Evolutionary conservation across 1,140 invertebrate species (phyloP).

Genomic region (Adelges cooleyi): DNA sequence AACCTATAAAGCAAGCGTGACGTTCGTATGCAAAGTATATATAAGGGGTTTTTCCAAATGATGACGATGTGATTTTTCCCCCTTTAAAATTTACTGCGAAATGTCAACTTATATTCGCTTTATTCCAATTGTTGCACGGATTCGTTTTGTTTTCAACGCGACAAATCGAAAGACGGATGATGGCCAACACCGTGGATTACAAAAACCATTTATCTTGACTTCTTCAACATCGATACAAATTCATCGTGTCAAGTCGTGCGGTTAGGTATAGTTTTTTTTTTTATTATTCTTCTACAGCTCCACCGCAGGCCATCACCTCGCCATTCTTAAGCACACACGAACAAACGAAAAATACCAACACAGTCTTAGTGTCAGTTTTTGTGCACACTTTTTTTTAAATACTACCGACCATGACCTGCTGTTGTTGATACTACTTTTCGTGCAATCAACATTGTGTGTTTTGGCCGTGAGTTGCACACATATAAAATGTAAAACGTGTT

Average conservation of each 20-base stretch:
- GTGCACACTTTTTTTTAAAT: neutral
- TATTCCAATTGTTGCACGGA: no score
- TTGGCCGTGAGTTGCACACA: neutral
- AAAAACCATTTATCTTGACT: constrained; percentile 6
- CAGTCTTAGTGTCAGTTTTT: neutral
- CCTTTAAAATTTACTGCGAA: no score
- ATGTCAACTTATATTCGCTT: no score
- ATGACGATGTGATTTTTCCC: no score
- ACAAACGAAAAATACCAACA: neutral
- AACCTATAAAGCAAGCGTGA: no score
- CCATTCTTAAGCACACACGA: neutral
- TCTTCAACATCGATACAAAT: neutral
- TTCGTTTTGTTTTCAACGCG: neutral
- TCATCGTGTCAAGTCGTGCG: neutral
- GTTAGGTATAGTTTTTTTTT: neutral
- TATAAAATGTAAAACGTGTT: no score
- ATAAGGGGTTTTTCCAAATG: no score
- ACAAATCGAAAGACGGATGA: constrained; percentile 3
- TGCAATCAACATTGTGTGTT: neutral
- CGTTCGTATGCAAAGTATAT: no score
- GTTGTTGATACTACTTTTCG: neutral
- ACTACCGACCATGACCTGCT: neutral
- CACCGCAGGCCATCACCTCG: no score
- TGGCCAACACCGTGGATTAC: neutral
- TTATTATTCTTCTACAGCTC: neutral